Base-by-base conservation (phyloP, 2,113 vertebrate species). In the Xiphophorus couchianus region DNA sequence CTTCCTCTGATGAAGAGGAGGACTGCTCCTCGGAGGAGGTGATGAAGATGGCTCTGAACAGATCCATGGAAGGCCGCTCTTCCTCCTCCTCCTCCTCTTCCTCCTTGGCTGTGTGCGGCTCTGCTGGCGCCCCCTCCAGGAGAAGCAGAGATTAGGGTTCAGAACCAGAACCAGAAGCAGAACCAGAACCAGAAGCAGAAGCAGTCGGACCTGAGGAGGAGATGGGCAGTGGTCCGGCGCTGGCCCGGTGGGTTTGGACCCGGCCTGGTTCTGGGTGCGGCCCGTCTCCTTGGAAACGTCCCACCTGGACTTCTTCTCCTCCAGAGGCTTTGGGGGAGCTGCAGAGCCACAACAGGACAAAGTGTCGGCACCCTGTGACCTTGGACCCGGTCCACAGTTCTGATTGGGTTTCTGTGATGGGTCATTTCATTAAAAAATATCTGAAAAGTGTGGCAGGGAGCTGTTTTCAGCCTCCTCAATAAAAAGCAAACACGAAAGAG, bases 31-130 rank as follows among this genome's bases (percentile, higher is more conserved):
- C 97, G 0, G 97, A 99, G 6, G 97, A 99, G 83, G 93, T 93
- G 68, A 93, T 96, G 71, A 99, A 99, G 86, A 99, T 97, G 78
- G 97, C 97, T 69, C 96, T 99, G 86, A 99, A 99, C 70, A 99
- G 93, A 81, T 99, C 98, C 95, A 99, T 97, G 17, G 97, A 86
- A 9, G 96, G 97, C 30, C 94, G 88, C 25, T 82, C 91, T 86
- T 94, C 95, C 89, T 96, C 97, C 73, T 92, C 93, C 3, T 90
- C 94, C 9, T 87, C 66, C 27, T 94, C 93, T 8, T 91, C 82
- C 25, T 91, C 81, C 5, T 48, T 1, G 15, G 44, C 44, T 6
- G 15, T 48, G 15, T 48, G n/a, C 62, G 77, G 70, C 17, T 77
- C 76, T 15, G 4, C 14, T 10, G 78, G 12, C 37, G 48, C 22